Evolutionary conservation across 2,888 invertebrate species (phyloP), one percentile per base, ranked within the genome.

Genomic region (Nebria salina): DNA sequence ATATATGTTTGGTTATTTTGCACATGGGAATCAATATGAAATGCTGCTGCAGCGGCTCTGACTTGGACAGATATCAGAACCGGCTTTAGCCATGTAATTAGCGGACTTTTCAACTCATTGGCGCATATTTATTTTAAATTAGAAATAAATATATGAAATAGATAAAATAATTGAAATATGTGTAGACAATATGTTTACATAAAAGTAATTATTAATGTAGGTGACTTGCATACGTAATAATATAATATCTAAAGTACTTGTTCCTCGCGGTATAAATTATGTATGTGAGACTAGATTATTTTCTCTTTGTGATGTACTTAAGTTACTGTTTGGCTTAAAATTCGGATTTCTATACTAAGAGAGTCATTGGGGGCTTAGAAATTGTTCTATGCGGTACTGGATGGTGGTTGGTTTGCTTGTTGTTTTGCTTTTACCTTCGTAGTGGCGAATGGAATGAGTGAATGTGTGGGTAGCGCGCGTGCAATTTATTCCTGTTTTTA

Each of bases 401-500:
- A 8, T 43, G 43, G 9, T 43, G 9, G 43, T 43, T 6, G 54
- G 54, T 54, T 11, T 54, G 2, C 6, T 54, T 54, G 54, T 54
- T 54, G 54, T 54, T 54, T 11, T 54, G 54, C 13, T 11, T 54
- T 7, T 11, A 54, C 34, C 34, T 34, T 54, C 8, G 54, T 8
- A 54, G 54, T 54, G 54, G 54, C 2, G 54, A 11, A 8, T 13
- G 13, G 54, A 13, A 13, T 54, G 54, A 54, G 13, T 8, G 13
- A 11, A 54, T 54, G 54, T 54, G 54, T 54, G 54, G 54, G 54
- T 54, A 54, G 54, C 7, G 54, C 54, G 13, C 54, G 54, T 54
- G 54, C 54, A 54, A 54, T 54, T 54, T 54, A 54, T 54, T 54
- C 54, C 54, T 54, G 54, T 54, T 54, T 54, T 54, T 54, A 54